Percentiles rank a stretch among this genome's conserved stretches.
Evolutionary conservation across 2,797 vertebrate species (phyloP).

Genomic region (Parauchenoglanis punctatus): DNA sequence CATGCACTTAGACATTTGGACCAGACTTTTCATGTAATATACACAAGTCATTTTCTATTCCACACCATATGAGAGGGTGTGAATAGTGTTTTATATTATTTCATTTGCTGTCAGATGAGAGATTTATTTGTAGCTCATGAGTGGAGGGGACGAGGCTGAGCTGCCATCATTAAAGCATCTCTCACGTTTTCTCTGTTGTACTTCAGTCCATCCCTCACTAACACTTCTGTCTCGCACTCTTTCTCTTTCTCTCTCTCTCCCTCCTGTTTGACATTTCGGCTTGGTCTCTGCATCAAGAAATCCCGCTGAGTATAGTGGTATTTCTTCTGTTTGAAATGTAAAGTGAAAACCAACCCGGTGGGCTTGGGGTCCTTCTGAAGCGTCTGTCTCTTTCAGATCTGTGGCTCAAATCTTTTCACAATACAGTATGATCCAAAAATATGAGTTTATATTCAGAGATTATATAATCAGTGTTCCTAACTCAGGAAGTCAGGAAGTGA

Average conservation of each 20-base stretch:
- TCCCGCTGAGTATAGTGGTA: conserved; percentile 5
- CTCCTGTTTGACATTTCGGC: conserved; percentile 5
- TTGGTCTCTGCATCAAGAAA: background rate
- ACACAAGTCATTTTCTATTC: background rate
- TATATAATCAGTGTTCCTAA: background rate
- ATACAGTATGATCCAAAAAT: background rate
- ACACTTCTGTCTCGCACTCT: background rate
- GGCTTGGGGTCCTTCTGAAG: conserved; percentile 14
- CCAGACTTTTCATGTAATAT: background rate
- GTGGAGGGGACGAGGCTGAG: background rate
- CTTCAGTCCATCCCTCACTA: background rate
- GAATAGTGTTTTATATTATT: background rate
- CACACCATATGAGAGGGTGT: background rate
- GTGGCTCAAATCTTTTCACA: background rate
- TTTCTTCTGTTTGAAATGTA: conserved; percentile 32
- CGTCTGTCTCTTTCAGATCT: background rate
- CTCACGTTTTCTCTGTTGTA: background rate
- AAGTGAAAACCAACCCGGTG: conserved; percentile 39
- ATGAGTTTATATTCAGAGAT: background rate
- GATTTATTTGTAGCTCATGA: background rate
- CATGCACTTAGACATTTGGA: background rate
- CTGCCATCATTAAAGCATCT: background rate
- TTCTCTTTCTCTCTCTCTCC: background rate
- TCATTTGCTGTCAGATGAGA: background rate
- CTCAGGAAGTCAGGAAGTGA: background rate